These are phyloP conservation scores for Cerceris rybyensis DNA, from an alignment of 2,888 invertebrate species.

Conservation along the genomic window DNA sequence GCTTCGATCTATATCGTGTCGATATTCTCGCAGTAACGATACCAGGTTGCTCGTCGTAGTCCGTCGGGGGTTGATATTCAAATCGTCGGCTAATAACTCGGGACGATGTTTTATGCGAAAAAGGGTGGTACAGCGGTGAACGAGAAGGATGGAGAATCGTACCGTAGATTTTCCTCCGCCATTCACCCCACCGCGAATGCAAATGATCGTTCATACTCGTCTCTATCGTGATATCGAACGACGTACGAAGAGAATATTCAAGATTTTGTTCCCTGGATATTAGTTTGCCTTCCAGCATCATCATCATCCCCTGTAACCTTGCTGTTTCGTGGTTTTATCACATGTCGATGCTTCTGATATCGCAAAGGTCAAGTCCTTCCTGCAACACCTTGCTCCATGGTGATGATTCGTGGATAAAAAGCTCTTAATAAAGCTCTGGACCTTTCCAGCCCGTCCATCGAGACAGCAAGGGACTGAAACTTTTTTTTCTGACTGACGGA, in stretches of 20 bases:
- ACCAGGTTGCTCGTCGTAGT: constrained; percentile 17
- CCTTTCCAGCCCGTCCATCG: constrained; percentile 24
- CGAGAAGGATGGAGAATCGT: constrained; percentile 14
- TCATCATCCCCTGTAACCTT: background rate
- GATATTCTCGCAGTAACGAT: constrained; percentile 37
- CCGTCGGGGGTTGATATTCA: constrained; percentile 46
- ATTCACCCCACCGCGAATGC: constrained; percentile 11
- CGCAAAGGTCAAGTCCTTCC: constrained; percentile 12
- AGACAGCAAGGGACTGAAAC: constrained; percentile 4
- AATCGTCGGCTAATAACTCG: constrained; percentile 53
- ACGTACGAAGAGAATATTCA: constrained; percentile 8
- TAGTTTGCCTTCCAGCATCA: constrained; percentile 48
- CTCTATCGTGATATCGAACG: constrained; percentile 31
- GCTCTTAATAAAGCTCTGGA: constrained; percentile 52
- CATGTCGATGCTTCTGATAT: constrained; percentile 13
- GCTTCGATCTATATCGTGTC: constrained; percentile 33
- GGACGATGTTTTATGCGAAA: constrained; percentile 42
- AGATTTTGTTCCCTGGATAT: constrained; percentile 58
- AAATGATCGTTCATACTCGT: constrained; percentile 35
- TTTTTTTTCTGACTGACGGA: constrained; percentile 13
- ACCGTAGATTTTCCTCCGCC: constrained; percentile 16
- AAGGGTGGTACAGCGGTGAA: background rate
- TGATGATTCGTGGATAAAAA: constrained; percentile 36
- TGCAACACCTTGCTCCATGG: constrained; percentile 6
- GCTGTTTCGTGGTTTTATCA: constrained; percentile 13